These are phyloP conservation scores for Labeo rohita DNA, from an alignment of 2,113 vertebrate species.

Conservation along the genomic window DNA sequence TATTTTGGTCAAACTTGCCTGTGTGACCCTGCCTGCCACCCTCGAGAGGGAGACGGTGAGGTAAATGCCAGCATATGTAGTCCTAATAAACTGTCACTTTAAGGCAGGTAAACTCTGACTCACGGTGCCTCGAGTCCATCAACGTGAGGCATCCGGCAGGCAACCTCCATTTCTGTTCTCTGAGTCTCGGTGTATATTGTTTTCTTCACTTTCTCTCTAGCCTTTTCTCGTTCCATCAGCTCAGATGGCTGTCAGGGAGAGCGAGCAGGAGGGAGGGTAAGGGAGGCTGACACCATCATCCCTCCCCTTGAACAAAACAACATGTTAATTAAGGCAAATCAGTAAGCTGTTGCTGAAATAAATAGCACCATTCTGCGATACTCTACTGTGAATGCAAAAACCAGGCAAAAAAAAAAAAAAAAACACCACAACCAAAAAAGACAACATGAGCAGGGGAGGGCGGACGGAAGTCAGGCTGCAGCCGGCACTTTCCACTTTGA, in stretches of 20 bases:
- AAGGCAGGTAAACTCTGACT: slow-evolving; percentile 49
- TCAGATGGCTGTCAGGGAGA: slow-evolving; percentile 63
- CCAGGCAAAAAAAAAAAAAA: background rate
- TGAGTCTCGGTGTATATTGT: background rate
- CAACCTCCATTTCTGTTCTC: slow-evolving; percentile 28
- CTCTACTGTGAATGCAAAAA: slow-evolving; percentile 25
- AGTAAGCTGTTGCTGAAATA: slow-evolving; percentile 68
- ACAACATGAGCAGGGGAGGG: slow-evolving; percentile 35
- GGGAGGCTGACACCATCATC: slow-evolving; percentile 62
- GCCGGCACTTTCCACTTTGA: slow-evolving; percentile 48
- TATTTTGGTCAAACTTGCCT: slow-evolving; percentile 26
- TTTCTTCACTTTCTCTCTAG: slow-evolving; percentile 15
- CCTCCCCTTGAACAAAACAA: slow-evolving; percentile 61
- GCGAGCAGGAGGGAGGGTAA: slow-evolving; percentile 55
- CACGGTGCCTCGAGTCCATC: slow-evolving; percentile 20
- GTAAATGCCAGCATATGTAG: slow-evolving; percentile 42
- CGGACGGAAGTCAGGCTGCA: slow-evolving; percentile 24
- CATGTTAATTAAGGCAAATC: slow-evolving; percentile 73
- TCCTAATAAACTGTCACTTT: slow-evolving; percentile 52
- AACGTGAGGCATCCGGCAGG: slow-evolving; percentile 1
- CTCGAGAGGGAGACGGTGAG: background rate
- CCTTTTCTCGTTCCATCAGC: slow-evolving; percentile 26
- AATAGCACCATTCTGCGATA: slow-evolving; percentile 69
- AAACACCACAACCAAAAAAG: slow-evolving; percentile 43
- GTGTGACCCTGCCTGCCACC: slow-evolving; percentile 26